phyloP scores from a whole-genome alignment of 2,113 vertebrate species.

The Clarias batrachus region DNA sequence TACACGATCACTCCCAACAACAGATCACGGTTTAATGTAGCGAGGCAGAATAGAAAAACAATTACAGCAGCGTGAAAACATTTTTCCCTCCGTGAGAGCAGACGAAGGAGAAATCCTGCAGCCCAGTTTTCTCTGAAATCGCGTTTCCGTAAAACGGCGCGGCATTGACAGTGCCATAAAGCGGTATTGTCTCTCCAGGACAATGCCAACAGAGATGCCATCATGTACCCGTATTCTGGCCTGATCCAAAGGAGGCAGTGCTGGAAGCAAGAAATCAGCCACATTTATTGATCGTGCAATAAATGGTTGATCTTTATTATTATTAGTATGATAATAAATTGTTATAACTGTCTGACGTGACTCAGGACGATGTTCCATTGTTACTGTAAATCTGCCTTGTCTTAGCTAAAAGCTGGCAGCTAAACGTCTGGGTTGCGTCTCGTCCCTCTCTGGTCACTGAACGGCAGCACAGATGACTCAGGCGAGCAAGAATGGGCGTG shows the following conservation, averaged over 20 bases:
- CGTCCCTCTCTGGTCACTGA: neutral
- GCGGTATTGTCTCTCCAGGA: neutral
- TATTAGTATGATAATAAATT: neutral
- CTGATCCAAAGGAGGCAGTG: neutral
- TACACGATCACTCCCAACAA: constrained; percentile 24
- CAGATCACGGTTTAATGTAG: constrained; percentile 18
- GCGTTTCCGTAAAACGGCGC: constrained; percentile 5
- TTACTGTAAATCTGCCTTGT: neutral
- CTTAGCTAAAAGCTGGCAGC: neutral
- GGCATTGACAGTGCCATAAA: constrained; percentile 5
- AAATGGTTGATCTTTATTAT: neutral
- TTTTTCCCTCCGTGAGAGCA: constrained; percentile 12
- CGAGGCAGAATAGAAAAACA: constrained; percentile 15
- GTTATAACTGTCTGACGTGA: neutral
- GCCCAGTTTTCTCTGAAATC: neutral
- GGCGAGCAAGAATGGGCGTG: neutral
- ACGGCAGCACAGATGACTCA: neutral
- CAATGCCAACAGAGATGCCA: neutral
- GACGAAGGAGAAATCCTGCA: constrained; percentile 27
- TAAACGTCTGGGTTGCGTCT: neutral
- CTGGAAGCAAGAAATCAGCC: neutral
- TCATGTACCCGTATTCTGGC: neutral
- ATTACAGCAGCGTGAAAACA: constrained; percentile 23
- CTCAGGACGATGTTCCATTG: neutral
- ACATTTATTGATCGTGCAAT: neutral